Evolutionary conservation across 2,797 vertebrate genomes (phyloP).

Genomic region (Coreius guichenoti): DNA sequence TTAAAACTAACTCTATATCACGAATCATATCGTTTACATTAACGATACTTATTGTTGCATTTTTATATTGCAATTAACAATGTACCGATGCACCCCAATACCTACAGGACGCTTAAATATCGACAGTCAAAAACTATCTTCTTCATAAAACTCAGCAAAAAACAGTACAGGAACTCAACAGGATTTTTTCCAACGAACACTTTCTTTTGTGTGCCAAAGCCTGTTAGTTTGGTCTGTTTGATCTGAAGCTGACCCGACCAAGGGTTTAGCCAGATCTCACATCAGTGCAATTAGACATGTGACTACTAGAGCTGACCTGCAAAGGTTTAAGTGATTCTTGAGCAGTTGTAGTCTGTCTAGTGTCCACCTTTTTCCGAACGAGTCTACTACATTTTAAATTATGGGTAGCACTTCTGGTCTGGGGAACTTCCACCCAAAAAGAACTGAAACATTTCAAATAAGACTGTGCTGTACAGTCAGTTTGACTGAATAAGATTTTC

Average conservation of each 20-base stretch:
- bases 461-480: not conserved
- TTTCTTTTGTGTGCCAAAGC: slow-evolving; percentile 59
- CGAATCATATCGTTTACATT: too few species aligned
- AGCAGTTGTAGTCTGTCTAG: not conserved
- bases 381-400: slow-evolving; percentile 1
- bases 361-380: not conserved
- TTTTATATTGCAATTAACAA: too few species aligned
- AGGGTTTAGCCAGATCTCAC: slow-evolving; percentile 53
- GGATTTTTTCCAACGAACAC: slow-evolving; percentile 46
- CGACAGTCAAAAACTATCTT: not conserved
- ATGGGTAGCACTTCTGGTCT: not conserved
- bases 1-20: too few species aligned
- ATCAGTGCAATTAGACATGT: slow-evolving; percentile 55
- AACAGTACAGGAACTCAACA: slow-evolving; percentile 13
- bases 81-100: too few species aligned
- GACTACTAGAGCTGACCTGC: slow-evolving; percentile 41
- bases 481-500: not conserved
- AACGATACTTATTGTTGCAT: too few species aligned
- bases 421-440: not conserved
- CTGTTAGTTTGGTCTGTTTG: slow-evolving; percentile 56
- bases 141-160: not conserved
- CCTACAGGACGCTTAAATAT: too few species aligned
- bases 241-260: slow-evolving; percentile 50
- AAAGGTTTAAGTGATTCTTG: not conserved
- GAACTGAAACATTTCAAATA: not conserved